These are phyloP conservation scores for Dryoscopus gambensis DNA, from an alignment of 2,113 vertebrate genomes.

Conservation along the genomic window DNA sequence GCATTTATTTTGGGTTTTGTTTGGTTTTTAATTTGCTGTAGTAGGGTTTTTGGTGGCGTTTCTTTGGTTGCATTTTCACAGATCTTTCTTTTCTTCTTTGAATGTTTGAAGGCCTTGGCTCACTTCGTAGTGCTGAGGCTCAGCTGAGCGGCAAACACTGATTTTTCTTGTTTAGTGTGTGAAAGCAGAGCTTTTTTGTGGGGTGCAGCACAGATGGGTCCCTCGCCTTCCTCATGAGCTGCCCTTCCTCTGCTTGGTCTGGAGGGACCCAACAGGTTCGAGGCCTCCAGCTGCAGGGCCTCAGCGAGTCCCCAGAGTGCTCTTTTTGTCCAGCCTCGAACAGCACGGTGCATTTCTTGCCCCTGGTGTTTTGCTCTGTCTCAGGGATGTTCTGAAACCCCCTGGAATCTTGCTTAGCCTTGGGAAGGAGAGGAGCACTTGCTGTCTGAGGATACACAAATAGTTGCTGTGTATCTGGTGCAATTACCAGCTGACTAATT, in stretches of 20 bases:
- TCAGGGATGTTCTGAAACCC: neutral
- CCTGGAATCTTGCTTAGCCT: neutral
- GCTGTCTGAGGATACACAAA: neutral
- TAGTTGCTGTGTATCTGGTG: neutral
- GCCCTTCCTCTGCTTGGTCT: neutral
- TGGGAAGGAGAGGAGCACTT: neutral
- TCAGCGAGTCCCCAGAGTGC: neutral
- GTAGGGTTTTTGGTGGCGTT: neutral
- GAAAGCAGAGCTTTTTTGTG: neutral
- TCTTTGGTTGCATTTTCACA: neutral
- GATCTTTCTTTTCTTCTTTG: neutral
- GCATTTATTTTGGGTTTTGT: neutral
- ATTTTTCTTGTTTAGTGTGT: neutral
- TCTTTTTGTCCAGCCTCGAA: neutral
- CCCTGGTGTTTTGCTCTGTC: neutral
- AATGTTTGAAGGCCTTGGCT: neutral
- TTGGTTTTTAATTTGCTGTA: neutral
- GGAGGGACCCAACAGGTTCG: accelerated
- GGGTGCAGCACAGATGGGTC: neutral
- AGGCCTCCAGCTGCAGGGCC: neutral
- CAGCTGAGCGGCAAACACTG: neutral
- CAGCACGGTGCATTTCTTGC: neutral
- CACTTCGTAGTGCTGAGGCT: neutral
- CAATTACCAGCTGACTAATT: neutral
- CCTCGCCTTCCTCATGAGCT: neutral